phyloP scores from a whole-genome alignment of 2,888 invertebrate species.

The Drosophila mulleri region DNA sequence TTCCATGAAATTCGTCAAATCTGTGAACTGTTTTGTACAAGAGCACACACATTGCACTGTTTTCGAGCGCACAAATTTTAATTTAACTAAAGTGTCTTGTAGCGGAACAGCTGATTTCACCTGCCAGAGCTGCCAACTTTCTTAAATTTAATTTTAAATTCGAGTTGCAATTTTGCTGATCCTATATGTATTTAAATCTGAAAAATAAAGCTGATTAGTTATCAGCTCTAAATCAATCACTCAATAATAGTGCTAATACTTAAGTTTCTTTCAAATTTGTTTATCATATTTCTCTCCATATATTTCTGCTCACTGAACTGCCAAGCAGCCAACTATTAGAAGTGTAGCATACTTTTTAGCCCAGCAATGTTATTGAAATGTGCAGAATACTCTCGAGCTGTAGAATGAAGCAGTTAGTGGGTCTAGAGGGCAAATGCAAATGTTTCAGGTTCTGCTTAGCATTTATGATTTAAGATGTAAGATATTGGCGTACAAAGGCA shows the following conservation, averaged over 20 bases:
- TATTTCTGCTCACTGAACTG: too few species aligned
- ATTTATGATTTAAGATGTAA: neutral
- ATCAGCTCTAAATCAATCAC: neutral
- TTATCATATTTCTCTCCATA: too few species aligned
- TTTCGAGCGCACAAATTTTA: neutral
- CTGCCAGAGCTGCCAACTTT: conserved; percentile 2
- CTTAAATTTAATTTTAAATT: neutral
- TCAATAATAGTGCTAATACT: too few species aligned
- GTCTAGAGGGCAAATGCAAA: neutral
- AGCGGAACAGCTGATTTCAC: neutral
- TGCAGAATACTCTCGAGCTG: conserved; percentile 12
- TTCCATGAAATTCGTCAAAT: conserved; percentile 30
- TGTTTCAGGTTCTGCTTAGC: neutral
- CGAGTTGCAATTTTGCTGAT: neutral
- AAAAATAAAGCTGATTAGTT: neutral
- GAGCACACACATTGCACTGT: conserved; percentile 3
- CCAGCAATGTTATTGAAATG: neutral
- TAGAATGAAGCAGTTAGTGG: neutral
- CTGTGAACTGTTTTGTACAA: neutral
- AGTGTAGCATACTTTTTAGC: neutral
- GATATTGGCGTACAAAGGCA: neutral
- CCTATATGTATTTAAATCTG: rapidly evolving
- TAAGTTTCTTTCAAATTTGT: too few species aligned
- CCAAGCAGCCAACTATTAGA: neutral
- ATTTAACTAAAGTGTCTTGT: neutral